Base-by-base conservation (phyloP, 2,888 invertebrate species). In the Volucella inanis region DNA sequence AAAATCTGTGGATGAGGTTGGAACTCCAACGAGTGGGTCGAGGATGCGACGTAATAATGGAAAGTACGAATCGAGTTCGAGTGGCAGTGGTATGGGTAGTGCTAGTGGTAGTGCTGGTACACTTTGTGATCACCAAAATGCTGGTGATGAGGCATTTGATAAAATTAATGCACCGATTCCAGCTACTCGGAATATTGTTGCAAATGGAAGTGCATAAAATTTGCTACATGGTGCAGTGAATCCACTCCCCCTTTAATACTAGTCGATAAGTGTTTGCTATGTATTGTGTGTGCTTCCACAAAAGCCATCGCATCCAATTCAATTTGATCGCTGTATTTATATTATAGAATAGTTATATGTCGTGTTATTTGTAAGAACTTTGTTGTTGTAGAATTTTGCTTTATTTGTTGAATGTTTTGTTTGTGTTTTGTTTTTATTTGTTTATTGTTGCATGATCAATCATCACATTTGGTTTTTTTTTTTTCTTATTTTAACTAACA, bases 11-110 rank as follows among this genome's bases (percentile, higher is more conserved):
- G 86, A 87, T 62, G 72, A 82, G 72, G 87, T 80, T 79, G 68
- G 71, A 18, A 67, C 83, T 31, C 71, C 75, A 15, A 57, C 79
- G 45, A 81, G 52, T 57, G 62, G 41, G 41, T 81, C 85, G 81
- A 85, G 72, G 72, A 68, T 57, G 76, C 81, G 55, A 43, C 80
- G 70, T 38, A 72, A 10, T 50, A 84, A 84, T 72, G 67, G 67
- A 12, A 68, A 81, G 43, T 87, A 78, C 41, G 86, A 87, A 68
- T 85, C 85, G 38, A 81, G 76, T 59, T 85, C 85, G 1, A 85
- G 72, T 81, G 85, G 76, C 43, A 85, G 85, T 81, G 85, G 85
- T 52, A 76, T 76, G 47, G 85, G 81, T 85, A 85, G 85, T 85
- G 68, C 38, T 43, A 81, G 64, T 62, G 85, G 81, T 57, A 85